These are phyloP conservation scores for Myrmecophaga tridactyla DNA, from an alignment of 2,113 vertebrate species.

Conservation along the genomic window DNA sequence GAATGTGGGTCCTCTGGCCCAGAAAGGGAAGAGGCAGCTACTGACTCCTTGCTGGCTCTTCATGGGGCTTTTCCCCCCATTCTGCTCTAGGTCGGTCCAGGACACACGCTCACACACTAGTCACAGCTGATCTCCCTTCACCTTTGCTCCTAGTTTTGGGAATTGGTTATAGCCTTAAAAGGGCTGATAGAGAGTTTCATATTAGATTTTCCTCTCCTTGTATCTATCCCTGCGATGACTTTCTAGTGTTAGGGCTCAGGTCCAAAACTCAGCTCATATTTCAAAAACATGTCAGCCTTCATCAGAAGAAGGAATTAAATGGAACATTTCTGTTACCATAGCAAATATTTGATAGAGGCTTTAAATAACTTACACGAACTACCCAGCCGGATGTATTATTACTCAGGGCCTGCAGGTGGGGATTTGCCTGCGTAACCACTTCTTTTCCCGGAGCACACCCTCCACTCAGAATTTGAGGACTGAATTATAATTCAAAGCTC, in stretches of 20 bases:
- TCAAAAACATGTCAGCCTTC: not conserved
- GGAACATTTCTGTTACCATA: not conserved
- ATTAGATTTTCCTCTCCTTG: rapidly evolving
- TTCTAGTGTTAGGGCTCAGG: not conserved
- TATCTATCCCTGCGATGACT: rapidly evolving
- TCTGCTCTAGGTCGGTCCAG: not conserved
- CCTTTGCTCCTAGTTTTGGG: not conserved
- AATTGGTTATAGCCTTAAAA: not conserved
- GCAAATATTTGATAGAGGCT: not conserved
- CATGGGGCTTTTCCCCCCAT: too few species aligned
- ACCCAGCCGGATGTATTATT: not conserved
- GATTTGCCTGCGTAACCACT: too few species aligned
- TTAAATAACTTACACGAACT: not conserved
- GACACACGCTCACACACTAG: not conserved
- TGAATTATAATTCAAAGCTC: not conserved
- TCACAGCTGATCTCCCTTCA: too few species aligned
- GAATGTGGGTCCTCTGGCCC: not conserved
- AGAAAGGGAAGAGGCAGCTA: not conserved
- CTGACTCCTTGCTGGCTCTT: not conserved
- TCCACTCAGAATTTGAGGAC: not conserved
- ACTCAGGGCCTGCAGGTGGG: rapidly evolving
- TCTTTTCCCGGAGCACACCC: not conserved
- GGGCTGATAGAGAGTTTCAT: rapidly evolving
- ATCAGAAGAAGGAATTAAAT: not conserved
- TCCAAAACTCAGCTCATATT: not conserved